Conservation (phyloP, 2,888 invertebrate species). For the Spialia ferax region DNA sequence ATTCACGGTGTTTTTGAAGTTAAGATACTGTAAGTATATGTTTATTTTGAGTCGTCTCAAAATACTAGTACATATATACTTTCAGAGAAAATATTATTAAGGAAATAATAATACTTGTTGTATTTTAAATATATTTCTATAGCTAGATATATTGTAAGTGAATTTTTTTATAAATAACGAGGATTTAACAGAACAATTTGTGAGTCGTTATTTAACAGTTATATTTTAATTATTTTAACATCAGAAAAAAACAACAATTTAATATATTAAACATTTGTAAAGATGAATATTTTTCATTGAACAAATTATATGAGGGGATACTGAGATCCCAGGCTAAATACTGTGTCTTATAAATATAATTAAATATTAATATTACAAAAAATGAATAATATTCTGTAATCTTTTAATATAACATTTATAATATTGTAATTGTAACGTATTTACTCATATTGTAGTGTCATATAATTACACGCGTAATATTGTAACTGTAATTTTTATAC, state of each 20-base stretch:
- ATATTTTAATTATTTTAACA: not conserved
- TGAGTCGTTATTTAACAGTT: not conserved
- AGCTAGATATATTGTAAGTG: no score
- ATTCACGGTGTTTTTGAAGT: not conserved
- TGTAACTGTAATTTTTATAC: slow-evolving; percentile 35
- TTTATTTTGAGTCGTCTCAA: no score
- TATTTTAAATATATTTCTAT: no score
- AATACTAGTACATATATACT: no score
- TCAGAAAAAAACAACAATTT: not conserved
- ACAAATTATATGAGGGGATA: slow-evolving; percentile 33
- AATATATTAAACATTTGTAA: slow-evolving; percentile 14
- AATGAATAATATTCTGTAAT: slow-evolving; percentile 35
- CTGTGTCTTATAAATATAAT: slow-evolving; percentile 43
- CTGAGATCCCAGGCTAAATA: slow-evolving; percentile 40
- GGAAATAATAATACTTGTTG: no score
- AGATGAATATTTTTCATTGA: slow-evolving; percentile 12
- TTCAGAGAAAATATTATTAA: no score
- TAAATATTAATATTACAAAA: slow-evolving; percentile 27
- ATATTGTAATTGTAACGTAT: slow-evolving; percentile 30
- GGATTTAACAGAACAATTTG: not conserved
- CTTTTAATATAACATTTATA: slow-evolving; percentile 15
- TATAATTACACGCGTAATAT: slow-evolving; percentile 17
- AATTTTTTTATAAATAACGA: no score
- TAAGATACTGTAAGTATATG: no score
- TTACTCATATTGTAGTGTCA: slow-evolving; percentile 47